A percentile compares a stretch with the other conserved stretches of the same genome.
Conservation (phyloP, 2,888 invertebrate genomes). For the Eupithecia abbreviata region DNA sequence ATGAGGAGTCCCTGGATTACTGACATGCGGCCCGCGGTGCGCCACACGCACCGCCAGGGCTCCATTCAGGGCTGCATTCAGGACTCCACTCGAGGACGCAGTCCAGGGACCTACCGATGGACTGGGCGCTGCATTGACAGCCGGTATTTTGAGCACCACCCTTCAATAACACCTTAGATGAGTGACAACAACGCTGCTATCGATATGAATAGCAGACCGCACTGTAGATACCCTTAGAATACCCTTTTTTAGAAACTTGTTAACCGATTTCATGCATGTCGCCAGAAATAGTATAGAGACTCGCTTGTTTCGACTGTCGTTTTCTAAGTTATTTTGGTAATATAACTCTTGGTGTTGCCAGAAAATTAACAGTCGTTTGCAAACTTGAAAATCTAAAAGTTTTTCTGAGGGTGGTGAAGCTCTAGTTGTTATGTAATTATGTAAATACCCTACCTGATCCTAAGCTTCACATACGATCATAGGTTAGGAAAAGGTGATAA, state of each 20-base stretch:
- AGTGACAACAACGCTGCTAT: background rate
- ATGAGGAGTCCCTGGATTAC: constrained; percentile 86
- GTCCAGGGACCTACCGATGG: constrained; percentile 75
- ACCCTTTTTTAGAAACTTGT: background rate
- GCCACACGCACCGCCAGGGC: constrained; percentile 75
- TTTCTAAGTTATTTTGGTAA: background rate
- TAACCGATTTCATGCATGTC: background rate
- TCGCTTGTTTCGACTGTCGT: background rate
- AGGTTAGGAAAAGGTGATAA: constrained; percentile 81
- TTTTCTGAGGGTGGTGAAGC: constrained; percentile 56
- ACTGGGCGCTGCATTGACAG: constrained; percentile 84
- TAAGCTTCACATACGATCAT: constrained; percentile 74
- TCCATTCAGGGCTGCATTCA: constrained; percentile 41
- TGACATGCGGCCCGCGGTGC: constrained; percentile 84
- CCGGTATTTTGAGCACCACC: constrained; percentile 74
- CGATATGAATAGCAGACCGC: background rate
- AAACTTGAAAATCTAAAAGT: constrained; percentile 1
- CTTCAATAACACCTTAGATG: constrained; percentile 20
- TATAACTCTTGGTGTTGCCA: background rate
- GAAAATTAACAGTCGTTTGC: background rate
- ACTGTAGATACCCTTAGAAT: constrained; percentile 2
- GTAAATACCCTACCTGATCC: constrained; percentile 68
- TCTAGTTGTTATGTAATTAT: constrained; percentile 76
- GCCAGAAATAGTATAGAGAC: background rate
- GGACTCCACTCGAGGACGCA: constrained; percentile 74